Base-by-base conservation (phyloP, 2,888 invertebrate species). In the Micoletzkya japonica region DNA sequence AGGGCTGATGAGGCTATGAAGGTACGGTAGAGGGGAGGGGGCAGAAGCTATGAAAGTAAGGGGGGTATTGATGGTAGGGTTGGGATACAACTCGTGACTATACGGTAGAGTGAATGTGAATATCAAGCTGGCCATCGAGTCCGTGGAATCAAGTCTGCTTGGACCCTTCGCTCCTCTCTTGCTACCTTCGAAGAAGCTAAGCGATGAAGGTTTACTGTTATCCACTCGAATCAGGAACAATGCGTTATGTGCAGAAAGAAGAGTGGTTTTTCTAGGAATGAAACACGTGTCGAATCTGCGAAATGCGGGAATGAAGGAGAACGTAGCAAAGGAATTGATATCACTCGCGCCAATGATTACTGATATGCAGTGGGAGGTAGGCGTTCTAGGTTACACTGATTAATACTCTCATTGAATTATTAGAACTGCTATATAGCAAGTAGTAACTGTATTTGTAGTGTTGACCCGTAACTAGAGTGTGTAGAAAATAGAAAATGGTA, bases 1-100 rank as follows among this genome's bases (percentile, higher is more conserved):
- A 30, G 30, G 44, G 56, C 56, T 4, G 67, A 67, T 17, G 67
- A 57, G 32, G n/a, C 44, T 56, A 67, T 67, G 67, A 66, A 20
- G 44, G 20, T 44, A 44, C 44, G 10, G 44, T 44, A 44, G 44
- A 44, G 10, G 20, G 10, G 10, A 44, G 10, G 20, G 14, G 10
- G 44, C 20, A 44, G 44, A 20, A 20, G 20, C 20, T 14, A 10
- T 44, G 44, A 14, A 44, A 20, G 20, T 44, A 44, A 14, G 44
- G 14, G 44, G 44, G 44, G 44, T 14, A 44, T 44, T 14, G 10
- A 20, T 14, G 20, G 44, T 20, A 44, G 44, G 10, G 44, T 44
- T 44, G 10, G 10, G 20, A 10, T 44, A 44, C 10, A 44, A 14
- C 10, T 44, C 14, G 44, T 10, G 20, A 44, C 14, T 44, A 44